These are phyloP conservation scores for Halichondria panicea DNA, from an alignment of 37 sponge, comb jelly and placozoan genomes.

Conservation along the genomic window DNA sequence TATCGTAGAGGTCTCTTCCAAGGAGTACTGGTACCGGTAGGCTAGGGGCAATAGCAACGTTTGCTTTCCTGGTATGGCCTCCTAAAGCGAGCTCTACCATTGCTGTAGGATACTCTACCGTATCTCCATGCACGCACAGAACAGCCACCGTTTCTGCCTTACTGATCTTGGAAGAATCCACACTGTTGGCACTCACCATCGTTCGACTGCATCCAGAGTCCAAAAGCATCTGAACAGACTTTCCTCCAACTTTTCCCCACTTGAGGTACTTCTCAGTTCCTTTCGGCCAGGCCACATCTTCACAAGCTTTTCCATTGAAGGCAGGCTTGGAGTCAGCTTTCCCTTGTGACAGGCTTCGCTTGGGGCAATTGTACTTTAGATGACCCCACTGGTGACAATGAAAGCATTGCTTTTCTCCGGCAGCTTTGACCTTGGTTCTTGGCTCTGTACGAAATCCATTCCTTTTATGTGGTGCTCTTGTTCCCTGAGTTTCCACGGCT, in stretches of 20 bases:
- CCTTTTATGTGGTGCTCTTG: background rate
- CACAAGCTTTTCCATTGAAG: background rate
- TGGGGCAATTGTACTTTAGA: slow-evolving; percentile 14
- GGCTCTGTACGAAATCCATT: background rate
- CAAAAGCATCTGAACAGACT: slow-evolving; percentile 19
- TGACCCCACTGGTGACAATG: slow-evolving; percentile 18
- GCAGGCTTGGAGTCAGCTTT: too few species aligned
- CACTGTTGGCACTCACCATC: slow-evolving; percentile 3
- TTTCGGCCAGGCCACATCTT: slow-evolving; percentile 16
- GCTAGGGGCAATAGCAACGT: slow-evolving; percentile 15
- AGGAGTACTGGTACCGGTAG: slow-evolving; percentile 12
- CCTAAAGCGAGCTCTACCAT: slow-evolving; percentile 9
- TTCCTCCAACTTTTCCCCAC: slow-evolving; percentile 15
- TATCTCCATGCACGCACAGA: slow-evolving; percentile 31
- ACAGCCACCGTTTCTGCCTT: background rate
- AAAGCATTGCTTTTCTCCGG: slow-evolving; percentile 19
- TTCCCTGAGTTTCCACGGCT: too few species aligned
- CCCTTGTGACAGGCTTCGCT: too few species aligned
- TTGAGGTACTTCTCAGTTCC: slow-evolving; percentile 11
- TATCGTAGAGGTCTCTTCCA: slow-evolving; percentile 17
- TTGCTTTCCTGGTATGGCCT: background rate
- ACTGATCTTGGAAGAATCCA: background rate
- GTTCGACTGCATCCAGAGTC: slow-evolving; percentile 22
- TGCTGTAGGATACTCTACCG: slow-evolving; percentile 9
- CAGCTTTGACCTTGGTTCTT: background rate